These are phyloP conservation scores for Turritopsis rubra DNA, from an alignment of 30 jellyfish, hydroid and myxozoan genomes.

Conservation along the genomic window DNA sequence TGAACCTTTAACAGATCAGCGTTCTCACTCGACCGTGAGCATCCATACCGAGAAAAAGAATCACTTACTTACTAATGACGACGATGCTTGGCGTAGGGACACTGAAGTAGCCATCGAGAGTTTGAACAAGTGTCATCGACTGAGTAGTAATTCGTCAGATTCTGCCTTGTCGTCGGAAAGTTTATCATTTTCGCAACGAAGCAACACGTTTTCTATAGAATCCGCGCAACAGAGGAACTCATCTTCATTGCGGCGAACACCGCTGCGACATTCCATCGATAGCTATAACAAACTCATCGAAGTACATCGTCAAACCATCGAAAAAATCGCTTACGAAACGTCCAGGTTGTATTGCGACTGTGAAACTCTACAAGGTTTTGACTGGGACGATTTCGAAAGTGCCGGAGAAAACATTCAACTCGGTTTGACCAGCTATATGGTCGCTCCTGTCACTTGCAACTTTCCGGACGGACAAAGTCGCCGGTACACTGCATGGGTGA, in stretches of 20 bases:
- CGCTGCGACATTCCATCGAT: conserved; percentile 52
- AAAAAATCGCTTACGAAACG: conserved; percentile 56
- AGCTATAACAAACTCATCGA: conserved; percentile 64
- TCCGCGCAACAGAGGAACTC: not conserved
- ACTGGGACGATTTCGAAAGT: conserved; percentile 63
- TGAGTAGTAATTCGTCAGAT: conserved; percentile 33
- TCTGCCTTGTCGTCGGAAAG: conserved; percentile 24
- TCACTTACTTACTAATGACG: not conserved
- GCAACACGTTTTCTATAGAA: not conserved
- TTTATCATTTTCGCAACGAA: conserved; percentile 7
- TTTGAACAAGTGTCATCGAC: conserved; percentile 5
- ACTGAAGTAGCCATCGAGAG: not conserved
- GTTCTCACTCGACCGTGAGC: not conserved
- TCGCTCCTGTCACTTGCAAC: conserved; percentile 56
- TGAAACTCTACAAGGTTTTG: conserved; percentile 24
- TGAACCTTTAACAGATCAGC: not conserved
- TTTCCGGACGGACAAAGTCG: conserved; percentile 12
- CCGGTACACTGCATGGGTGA: conserved; percentile 82
- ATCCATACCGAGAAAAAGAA: not conserved
- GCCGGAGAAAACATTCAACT: conserved; percentile 54
- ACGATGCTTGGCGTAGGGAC: conserved; percentile 6
- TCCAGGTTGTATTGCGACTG: conserved; percentile 62
- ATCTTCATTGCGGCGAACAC: conserved; percentile 32
- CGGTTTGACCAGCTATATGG: conserved; percentile 63
- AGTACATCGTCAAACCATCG: conserved; percentile 65